Conservation (phyloP, 2,113 vertebrate species). For the Calyptomena viridis region DNA sequence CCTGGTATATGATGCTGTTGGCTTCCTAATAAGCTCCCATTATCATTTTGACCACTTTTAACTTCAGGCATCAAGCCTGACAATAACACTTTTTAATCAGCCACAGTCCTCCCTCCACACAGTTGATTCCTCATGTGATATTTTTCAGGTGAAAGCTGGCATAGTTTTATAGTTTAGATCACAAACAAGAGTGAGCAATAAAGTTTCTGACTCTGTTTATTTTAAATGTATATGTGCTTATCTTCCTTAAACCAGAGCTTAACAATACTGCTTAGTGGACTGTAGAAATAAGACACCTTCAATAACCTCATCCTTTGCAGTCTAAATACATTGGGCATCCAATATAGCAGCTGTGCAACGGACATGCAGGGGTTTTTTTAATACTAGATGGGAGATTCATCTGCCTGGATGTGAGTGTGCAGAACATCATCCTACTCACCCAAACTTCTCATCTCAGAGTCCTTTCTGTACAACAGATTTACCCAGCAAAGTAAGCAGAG, state of each 20-base stretch:
- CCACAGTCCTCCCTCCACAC: neutral
- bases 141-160: neutral
- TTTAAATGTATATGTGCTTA: neutral
- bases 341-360: neutral
- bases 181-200: neutral
- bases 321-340: neutral
- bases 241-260: neutral
- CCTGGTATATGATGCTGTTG: neutral
- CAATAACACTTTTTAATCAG: neutral
- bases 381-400: neutral
- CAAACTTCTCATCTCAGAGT: neutral
- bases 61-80: neutral
- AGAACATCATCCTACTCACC: neutral
- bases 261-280: neutral
- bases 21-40: neutral
- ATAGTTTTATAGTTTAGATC: neutral
- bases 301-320: neutral
- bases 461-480: neutral
- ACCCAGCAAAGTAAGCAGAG: neutral
- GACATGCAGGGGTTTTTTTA: accelerated
- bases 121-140: neutral
- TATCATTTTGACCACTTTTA: neutral
- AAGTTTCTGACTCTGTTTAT: neutral
- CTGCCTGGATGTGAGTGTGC: neutral
- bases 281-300: neutral